phyloP scores from a whole-genome alignment of 2,888 invertebrate species.

The Agriopis marginaria region DNA sequence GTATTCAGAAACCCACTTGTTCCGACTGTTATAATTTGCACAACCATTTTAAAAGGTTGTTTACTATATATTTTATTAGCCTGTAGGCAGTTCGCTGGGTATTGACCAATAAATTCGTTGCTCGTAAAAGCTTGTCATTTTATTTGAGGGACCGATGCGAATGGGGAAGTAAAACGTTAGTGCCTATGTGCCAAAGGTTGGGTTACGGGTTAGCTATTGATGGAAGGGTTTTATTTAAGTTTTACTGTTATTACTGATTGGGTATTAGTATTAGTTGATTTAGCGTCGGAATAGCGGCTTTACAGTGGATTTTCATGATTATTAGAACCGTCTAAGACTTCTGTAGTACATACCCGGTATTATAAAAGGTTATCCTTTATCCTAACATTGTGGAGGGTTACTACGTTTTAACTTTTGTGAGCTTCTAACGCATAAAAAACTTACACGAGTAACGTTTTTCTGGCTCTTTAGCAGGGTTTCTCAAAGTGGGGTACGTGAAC shows the following conservation, averaged over 20 bases:
- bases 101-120: conserved; percentile 64
- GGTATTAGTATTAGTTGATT: conserved; percentile 29
- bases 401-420: too few relatives aligned
- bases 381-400: too few relatives aligned
- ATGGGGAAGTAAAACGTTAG: conserved; percentile 44
- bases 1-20: conserved; percentile 33
- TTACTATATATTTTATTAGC: conserved; percentile 71
- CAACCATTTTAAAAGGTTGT: conserved; percentile 59
- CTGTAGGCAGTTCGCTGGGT: conserved; percentile 53
- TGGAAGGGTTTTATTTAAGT: conserved; percentile 33
- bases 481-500: too few relatives aligned
- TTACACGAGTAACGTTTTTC: too few relatives aligned
- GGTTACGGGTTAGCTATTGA: conserved; percentile 29
- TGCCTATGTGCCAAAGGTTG: conserved; percentile 43
- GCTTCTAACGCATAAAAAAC: too few relatives aligned
- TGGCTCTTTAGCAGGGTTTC: too few relatives aligned
- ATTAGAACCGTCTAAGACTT: background rate
- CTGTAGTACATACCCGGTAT: too few relatives aligned
- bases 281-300: conserved; percentile 6
- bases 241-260: conserved; percentile 39
- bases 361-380: too few relatives aligned
- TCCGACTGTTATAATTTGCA: conserved; percentile 65
- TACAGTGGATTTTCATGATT: conserved; percentile 13
- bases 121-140: conserved; percentile 59
- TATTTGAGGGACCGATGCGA: conserved; percentile 54